These are phyloP conservation scores for Brotogeris chrysoptera DNA, from an alignment of 2,797 vertebrate genomes.

Conservation along the genomic window DNA sequence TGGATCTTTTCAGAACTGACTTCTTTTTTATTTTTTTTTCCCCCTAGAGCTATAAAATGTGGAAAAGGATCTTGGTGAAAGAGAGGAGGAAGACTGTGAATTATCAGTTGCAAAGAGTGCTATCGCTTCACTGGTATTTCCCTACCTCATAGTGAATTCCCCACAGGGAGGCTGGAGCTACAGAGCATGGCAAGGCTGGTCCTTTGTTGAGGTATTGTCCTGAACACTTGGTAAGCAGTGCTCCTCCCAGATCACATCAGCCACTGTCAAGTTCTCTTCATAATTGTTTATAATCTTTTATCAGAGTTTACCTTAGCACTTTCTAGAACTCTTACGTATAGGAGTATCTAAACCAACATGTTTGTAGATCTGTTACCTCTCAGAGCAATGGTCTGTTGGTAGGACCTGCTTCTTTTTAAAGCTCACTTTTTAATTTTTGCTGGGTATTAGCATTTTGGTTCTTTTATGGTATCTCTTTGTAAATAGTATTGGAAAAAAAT, in stretches of 20 bases:
- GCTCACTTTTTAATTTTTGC: background rate
- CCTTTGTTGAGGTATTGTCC: background rate
- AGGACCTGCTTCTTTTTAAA: background rate
- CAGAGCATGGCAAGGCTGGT: background rate
- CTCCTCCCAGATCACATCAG: background rate
- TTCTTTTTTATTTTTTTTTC: background rate
- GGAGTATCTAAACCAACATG: background rate
- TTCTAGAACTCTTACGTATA: background rate
- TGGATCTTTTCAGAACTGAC: background rate
- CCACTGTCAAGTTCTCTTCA: background rate
- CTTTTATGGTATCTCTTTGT: background rate
- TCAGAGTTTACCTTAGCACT: background rate
- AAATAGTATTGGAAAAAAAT: background rate
- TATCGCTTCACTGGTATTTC: background rate
- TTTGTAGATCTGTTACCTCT: background rate
- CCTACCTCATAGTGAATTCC: background rate
- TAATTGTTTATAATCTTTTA: background rate
- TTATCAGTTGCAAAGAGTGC: background rate
- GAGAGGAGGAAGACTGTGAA: conserved; percentile 5
- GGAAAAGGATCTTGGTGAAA: conserved; percentile 21
- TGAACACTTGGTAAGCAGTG: background rate
- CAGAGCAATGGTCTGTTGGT: background rate
- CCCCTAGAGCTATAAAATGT: background rate
- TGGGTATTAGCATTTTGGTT: background rate
- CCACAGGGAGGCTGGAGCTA: background rate